These are phyloP conservation scores for Rhopalosiphum maidis DNA, from an alignment of 1,140 invertebrate genomes.

Conservation along the genomic window DNA sequence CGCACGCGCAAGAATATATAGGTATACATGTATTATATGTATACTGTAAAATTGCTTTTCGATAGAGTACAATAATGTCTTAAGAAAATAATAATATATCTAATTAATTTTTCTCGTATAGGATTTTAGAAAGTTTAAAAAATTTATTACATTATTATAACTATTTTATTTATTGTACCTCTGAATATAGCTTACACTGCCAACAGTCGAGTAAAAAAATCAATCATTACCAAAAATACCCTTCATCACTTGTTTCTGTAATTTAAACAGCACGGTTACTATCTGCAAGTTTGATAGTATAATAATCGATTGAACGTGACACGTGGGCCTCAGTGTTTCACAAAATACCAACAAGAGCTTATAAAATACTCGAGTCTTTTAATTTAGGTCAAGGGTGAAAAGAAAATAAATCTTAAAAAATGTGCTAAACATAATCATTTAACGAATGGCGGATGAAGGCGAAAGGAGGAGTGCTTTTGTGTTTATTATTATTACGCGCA, in stretches of 20 bases:
- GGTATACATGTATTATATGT: no score
- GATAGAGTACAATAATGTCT: neutral
- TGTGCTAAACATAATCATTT: neutral
- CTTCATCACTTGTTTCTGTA: neutral
- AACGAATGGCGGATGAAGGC: neutral
- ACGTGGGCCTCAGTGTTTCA: neutral
- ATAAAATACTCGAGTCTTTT: neutral
- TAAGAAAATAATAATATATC: neutral
- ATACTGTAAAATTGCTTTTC: neutral
- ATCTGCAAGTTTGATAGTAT: neutral
- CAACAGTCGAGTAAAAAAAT: neutral
- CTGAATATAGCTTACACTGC: neutral
- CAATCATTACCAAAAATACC: neutral
- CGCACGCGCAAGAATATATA: no score
- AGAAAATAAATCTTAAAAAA: constrained; percentile 15
- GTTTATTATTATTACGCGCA: neutral
- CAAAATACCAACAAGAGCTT: neutral
- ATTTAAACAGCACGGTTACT: neutral
- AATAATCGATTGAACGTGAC: neutral
- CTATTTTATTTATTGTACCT: neutral
- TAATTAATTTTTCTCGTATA: neutral
- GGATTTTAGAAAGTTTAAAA: neutral
- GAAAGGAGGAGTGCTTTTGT: neutral
- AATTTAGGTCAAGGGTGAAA: neutral
- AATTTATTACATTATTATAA: neutral